Conservation (phyloP, 1,140 invertebrate species). For the Dendrolimus punctatus region DNA sequence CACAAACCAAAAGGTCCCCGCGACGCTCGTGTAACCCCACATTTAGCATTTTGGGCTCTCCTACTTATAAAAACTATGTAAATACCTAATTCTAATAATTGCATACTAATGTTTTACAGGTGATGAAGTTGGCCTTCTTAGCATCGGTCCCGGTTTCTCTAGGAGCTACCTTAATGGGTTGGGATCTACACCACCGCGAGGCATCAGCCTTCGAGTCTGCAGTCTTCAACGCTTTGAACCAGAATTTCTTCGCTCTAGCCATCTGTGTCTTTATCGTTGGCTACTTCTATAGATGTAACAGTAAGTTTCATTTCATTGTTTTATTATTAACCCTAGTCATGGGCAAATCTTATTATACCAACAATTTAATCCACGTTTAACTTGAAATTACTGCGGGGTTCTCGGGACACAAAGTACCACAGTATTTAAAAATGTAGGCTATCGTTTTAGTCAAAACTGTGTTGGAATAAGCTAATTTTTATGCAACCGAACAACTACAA, state of each 20-base stretch:
- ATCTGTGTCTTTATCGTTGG: slow-evolving; percentile 59
- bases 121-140: slow-evolving; percentile 41
- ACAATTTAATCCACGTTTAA: neutral
- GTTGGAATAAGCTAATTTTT: no score
- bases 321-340: neutral
- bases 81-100: no score
- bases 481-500: no score
- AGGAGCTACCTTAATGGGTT: slow-evolving; percentile 55
- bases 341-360: neutral
- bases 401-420: no score
- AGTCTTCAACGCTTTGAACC: slow-evolving; percentile 55
- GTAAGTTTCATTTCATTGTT: slow-evolving; percentile 32
- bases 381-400: neutral
- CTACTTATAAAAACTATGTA: no score
- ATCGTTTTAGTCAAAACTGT: no score
- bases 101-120: slow-evolving; percentile 34
- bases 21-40: no score
- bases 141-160: slow-evolving; percentile 43
- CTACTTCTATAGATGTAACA: slow-evolving; percentile 53
- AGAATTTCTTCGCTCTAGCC: slow-evolving; percentile 60
- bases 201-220: slow-evolving; percentile 53
- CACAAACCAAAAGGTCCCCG: no score
- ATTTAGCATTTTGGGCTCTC: no score
- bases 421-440: no score
- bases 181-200: slow-evolving; percentile 54